These are phyloP conservation scores for Podarcis cretensis DNA, from an alignment of 2,113 vertebrate genomes.

Conservation along the genomic window DNA sequence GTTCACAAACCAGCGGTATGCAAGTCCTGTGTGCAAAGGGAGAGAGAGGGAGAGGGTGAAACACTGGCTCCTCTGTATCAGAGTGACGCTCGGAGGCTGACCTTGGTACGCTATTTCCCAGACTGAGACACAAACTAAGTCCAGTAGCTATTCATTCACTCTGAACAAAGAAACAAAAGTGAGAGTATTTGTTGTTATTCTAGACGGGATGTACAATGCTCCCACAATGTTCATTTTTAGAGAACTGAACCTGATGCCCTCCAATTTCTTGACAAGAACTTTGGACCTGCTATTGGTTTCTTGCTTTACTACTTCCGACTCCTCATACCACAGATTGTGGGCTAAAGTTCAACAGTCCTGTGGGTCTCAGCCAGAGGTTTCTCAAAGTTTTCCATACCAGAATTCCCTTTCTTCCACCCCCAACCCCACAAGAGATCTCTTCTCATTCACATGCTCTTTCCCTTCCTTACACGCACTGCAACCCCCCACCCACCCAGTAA, in stretches of 20 bases:
- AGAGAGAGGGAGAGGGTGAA: background rate
- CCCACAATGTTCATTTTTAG: background rate
- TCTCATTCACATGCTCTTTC: background rate
- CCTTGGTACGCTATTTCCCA: background rate
- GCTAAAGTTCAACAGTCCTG: background rate
- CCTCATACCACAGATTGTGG: background rate
- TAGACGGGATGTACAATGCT: background rate
- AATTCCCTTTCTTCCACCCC: background rate
- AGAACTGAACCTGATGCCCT: background rate
- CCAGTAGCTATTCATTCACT: background rate
- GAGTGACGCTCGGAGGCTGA: background rate
- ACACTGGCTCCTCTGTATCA: background rate
- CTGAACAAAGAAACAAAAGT: background rate
- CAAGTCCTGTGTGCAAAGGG: conserved; percentile 78
- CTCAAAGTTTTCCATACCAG: background rate
- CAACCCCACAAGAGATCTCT: background rate
- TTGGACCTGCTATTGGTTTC: background rate
- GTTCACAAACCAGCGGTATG: conserved; percentile 94
- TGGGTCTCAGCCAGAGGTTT: background rate
- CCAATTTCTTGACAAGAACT: background rate
- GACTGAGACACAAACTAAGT: background rate
- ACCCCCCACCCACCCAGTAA: background rate
- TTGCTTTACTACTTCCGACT: background rate
- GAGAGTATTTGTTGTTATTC: background rate
- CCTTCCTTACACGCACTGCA: background rate